Evolutionary conservation across 2,113 vertebrate species (phyloP), one percentile per base, ranked within the genome.

Genomic region (Ailuropoda melanoleuca): DNA sequence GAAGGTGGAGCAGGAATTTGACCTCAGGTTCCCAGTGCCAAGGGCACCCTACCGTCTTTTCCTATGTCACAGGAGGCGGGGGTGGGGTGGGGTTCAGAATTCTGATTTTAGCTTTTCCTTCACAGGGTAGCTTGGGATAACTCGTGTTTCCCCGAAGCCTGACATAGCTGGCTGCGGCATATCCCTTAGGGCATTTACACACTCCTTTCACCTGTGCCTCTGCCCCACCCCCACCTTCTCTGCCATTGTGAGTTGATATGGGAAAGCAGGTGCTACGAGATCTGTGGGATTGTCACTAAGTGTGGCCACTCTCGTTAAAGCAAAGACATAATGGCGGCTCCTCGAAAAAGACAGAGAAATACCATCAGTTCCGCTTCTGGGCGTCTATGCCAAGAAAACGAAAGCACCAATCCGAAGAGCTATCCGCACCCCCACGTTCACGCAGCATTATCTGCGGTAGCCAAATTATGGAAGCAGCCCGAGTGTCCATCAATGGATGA

Each of bases 121-220:
- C 66, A 19, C 6, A 4, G 55, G 2, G 3, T 24, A 31, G 12
- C 43, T 53, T 43, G 55, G 17, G 58, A 6, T 70, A 83, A 39
- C 43, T 48, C 18, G 23, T 56, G 29, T 26, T 84, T 48, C 31
- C 14, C 72, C 34, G 37, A 77, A 78, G 88, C 23, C 56, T 50
- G 2, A 29, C 34, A 1, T 37, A 46, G 1, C 39, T 19, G 37
- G 12, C 29, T 0, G 19, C 3, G 14, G 62, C 8, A n/a, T 29
- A 37, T 68, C 34, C 10, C 58, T 26, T 23, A 11, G 11, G 58
- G 58, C 24, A 26, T 60, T 60, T 60, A 26, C 58, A 21, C 66
- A 68, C 2, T 14, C 21, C 48, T 70, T 72, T 58, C 50, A 29
- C 37, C 10, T 56, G 62, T 0, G 29, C 18, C 62, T 19, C 8